Base-by-base conservation (phyloP, 2,113 vertebrate genomes). In the Lipotes vexillifer region DNA sequence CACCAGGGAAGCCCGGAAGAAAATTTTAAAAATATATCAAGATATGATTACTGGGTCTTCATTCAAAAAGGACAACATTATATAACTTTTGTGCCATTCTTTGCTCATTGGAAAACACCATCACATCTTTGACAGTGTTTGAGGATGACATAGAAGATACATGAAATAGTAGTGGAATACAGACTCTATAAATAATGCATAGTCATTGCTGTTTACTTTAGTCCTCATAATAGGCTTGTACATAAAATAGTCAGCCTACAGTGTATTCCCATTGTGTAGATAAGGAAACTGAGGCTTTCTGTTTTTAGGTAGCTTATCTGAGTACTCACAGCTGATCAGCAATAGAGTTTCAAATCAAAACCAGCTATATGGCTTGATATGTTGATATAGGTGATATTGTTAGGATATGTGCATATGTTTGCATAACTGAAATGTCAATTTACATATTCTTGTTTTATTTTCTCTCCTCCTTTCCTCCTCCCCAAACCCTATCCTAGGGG, bases 61-160 rank as follows among this genome's bases (percentile, higher is more conserved):
- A 55, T 88, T 95, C 96, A 5, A 88, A 96, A 89, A 80, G 13
- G 5, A 82, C 21, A 49, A 27, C 1, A 33, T 52, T 78, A 52
- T 71, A 46, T 91, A 78, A 75, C 25, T 68, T 90, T 68, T 57
- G 8, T 92, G 61, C 12, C 74, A 36, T 65, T 96, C 20, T 96
- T 90, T 93, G 33, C 41, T 93, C 29, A 41, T 78, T 69, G 59
- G 87, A 65, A 97, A 92, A 95, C 38, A 63, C n/a, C 36, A 13
- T 78, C 17, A 38, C 8, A 57, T 68, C 23, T 92, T 90, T 52
- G 52, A 52, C 15, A 52, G 52, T 52, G 52, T 52, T 88, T 84
- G 78, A 96, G 13, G 65, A 87, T 80, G 74, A 52, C 89, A 14
- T 55, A 82, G 44, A 69, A 46, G 69, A 86, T 63, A 87, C 3